Evolutionary conservation across 2,113 vertebrate species (phyloP), one percentile per base, ranked within the genome.

Genomic region (Neopipo cinnamomea): DNA sequence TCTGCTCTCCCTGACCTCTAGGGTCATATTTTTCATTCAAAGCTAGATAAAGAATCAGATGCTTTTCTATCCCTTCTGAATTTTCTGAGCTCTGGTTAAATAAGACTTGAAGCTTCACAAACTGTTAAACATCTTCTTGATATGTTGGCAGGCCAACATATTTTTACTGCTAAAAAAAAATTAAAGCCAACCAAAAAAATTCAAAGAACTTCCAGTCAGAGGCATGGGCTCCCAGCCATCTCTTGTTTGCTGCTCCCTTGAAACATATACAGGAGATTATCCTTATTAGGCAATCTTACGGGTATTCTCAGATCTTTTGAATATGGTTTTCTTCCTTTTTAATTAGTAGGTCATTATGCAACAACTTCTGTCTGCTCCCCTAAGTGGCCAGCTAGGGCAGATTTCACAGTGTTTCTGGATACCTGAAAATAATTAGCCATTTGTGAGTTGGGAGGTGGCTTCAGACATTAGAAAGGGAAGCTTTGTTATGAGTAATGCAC

Each of bases 351-450:
- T 82, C 87, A 83, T 96, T 96, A 94, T 66, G 74, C 13, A 11
- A 79, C 90, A 95, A 93, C 66, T 95, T 94, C 71, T 95, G 77
- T 94, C 74, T 91, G 85, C 56, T 91, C 58, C 58, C 55, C 33
- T 66, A 73, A 89, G 91, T 66, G 78, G 58, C 67, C 62, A 86
- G 71, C 67, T 89, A 85, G 85, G 78, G 85, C 81, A 96, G 56
- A 88, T 94, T 94, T 81, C 78, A 70, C 67, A 79, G n/a, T 86
- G 61, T 76, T 93, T 89, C 93, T 83, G 63, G 84, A 73, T 95
- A 94, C 93, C 91, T 96, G 94, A 85, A 94, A 95, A 93, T 89
- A 95, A 96, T 95, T 73, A 91, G 81, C 31, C 63, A 70, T 85
- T 89, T 88, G 71, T 85, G 93, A 89, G 39, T 23, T 76, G 82